Evolutionary conservation across 2,113 vertebrate genomes (phyloP).

Genomic region (Australoheros scitulus): DNA sequence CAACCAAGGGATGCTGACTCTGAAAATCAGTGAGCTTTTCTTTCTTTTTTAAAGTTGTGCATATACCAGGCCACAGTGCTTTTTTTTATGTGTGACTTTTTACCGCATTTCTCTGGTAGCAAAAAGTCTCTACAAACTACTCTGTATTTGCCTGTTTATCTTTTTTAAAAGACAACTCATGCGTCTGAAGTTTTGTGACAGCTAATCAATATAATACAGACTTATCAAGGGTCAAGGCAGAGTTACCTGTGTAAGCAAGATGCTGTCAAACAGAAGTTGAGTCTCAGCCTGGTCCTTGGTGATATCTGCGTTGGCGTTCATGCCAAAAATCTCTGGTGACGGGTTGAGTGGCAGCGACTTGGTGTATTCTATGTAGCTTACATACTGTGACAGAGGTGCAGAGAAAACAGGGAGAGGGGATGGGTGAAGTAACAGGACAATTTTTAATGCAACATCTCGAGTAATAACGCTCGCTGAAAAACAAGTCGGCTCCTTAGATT

Average conservation of each 20-base stretch:
- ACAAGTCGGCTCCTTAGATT: slow-evolving; percentile 72
- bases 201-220: neutral
- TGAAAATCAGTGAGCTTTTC: neutral
- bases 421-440: slow-evolving; percentile 7
- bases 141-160: neutral
- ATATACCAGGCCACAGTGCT: neutral
- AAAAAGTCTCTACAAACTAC: neutral
- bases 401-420: slow-evolving; percentile 3
- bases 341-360: slow-evolving; percentile 86
- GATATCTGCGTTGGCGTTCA: slow-evolving; percentile 89
- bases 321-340: slow-evolving; percentile 86
- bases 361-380: slow-evolving; percentile 86
- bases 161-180: neutral
- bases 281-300: slow-evolving; percentile 90
- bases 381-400: slow-evolving; percentile 73
- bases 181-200: neutral
- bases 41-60: neutral
- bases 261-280: slow-evolving; percentile 85
- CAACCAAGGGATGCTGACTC: neutral
- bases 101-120: neutral
- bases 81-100: neutral
- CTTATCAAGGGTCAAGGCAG: neutral
- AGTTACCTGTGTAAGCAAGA: slow-evolving; percentile 87
- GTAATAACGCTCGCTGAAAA: slow-evolving; percentile 73
- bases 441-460: slow-evolving; percentile 58